Evolutionary conservation across 2,797 vertebrate genomes (phyloP).

Genomic region (Lepilemur septentrionalis): DNA sequence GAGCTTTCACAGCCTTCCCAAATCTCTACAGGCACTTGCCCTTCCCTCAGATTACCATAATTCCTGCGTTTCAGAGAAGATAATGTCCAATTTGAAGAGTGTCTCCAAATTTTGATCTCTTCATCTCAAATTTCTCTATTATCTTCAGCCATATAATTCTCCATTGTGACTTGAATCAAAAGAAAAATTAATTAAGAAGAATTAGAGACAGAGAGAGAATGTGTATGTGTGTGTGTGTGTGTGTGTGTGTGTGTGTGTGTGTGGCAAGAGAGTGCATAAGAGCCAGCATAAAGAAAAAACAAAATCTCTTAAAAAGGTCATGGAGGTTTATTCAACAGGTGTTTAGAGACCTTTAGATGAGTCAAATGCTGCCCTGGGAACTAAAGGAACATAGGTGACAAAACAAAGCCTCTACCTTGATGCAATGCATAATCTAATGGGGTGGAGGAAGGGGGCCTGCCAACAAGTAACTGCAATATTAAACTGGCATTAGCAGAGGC

Average conservation of each 20-base stretch:
- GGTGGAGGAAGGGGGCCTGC: not conserved
- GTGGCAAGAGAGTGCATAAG: no score
- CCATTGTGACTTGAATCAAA: not conserved
- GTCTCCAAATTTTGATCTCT: constrained; percentile 5
- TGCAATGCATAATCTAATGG: not conserved
- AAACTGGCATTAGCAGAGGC: not conserved
- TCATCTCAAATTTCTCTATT: not conserved
- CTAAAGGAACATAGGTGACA: not conserved
- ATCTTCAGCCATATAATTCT: not conserved
- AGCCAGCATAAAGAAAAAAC: not conserved
- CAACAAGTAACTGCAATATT: not conserved
- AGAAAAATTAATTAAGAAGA: constrained; percentile 21
- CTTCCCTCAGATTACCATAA: not conserved
- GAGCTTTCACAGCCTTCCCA: not conserved
- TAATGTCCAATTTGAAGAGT: not conserved
- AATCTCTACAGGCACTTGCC: not conserved
- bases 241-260: no score
- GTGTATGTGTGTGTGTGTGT: no score
- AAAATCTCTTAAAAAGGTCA: not conserved
- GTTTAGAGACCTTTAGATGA: not conserved
- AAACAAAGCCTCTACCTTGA: not conserved
- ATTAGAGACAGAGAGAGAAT: not conserved
- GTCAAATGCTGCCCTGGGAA: not conserved
- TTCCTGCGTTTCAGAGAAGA: not conserved
- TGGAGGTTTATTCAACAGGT: not conserved